A percentile compares a stretch with the other conserved stretches of the same genome.
Conservation (phyloP, 2,888 invertebrate species). For the Tyria jacobaeae region DNA sequence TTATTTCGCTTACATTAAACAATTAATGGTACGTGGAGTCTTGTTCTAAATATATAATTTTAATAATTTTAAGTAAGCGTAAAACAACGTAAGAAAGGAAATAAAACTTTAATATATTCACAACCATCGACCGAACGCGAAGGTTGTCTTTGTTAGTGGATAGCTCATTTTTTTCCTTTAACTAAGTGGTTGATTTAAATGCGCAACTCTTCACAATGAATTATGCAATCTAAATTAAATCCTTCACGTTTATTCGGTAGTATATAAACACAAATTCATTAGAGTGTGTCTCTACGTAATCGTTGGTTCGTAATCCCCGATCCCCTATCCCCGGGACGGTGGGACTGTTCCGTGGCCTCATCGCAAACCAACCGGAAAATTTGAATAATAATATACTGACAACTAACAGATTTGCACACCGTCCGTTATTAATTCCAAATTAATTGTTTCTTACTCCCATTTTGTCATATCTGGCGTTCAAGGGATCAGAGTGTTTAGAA, state of each 20-base stretch:
- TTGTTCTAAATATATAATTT: no score
- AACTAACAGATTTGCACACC: constrained; percentile 41
- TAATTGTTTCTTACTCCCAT: constrained; percentile 29
- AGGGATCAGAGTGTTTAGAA: no score
- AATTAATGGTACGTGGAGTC: no score
- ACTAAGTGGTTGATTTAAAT: constrained; percentile 8
- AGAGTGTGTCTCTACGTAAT: constrained; percentile 39
- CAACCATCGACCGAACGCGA: not conserved
- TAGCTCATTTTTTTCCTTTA: not conserved
- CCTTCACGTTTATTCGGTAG: constrained; percentile 30
- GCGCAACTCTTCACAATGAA: constrained; percentile 26
- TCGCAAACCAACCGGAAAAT: constrained; percentile 39
- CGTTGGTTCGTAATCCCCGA: constrained; percentile 40
- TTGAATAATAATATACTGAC: constrained; percentile 41
- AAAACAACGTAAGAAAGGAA: not conserved
- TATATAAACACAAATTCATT: constrained; percentile 47
- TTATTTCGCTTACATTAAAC: no score
- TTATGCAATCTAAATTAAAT: constrained; percentile 30
- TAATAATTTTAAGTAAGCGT: not conserved
- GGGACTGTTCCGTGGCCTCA: constrained; percentile 7
- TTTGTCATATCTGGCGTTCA: no score
- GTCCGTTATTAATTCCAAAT: constrained; percentile 26
- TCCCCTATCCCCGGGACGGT: constrained; percentile 3
- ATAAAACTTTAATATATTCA: not conserved
- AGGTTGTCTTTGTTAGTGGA: not conserved